phyloP scores from a whole-genome alignment of 2,888 invertebrate species.

The Ophonus ardosiacus region DNA sequence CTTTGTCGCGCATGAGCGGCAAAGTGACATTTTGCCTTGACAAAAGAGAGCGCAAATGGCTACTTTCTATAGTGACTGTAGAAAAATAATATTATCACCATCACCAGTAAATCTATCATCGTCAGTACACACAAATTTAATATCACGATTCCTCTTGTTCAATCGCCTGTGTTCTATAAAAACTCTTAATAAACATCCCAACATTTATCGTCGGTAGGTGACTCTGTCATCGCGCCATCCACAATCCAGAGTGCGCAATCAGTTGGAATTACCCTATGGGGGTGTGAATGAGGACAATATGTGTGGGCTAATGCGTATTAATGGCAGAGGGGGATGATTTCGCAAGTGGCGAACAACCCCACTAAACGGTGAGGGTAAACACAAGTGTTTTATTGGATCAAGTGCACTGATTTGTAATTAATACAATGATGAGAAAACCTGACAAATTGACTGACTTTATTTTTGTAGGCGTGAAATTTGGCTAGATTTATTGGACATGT shows the following conservation, averaged over 20 bases:
- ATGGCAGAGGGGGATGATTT: conserved; percentile 69
- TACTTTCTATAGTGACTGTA: no score
- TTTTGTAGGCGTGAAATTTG: not conserved
- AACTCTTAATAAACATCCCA: not conserved
- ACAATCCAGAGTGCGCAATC: not conserved
- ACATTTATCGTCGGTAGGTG: not conserved
- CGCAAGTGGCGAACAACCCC: no score
- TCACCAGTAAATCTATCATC: no score
- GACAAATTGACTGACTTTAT: conserved; percentile 32
- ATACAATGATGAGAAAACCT: conserved; percentile 15
- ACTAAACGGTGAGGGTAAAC: conserved; percentile 10
- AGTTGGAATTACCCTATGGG: not conserved
- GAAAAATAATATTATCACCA: no score
- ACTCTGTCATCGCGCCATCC: no score
- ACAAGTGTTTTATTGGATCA: conserved; percentile 42
- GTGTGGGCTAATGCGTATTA: conserved; percentile 75
- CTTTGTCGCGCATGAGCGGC: no score
- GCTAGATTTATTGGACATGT: not conserved
- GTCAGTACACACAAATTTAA: no score
- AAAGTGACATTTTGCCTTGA: no score
- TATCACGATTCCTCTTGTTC: no score
- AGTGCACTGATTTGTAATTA: conserved; percentile 37
- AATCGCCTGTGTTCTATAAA: not conserved
- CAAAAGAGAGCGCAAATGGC: no score
- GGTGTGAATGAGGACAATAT: conserved; percentile 68